Evolutionary conservation across 2,113 vertebrate genomes (phyloP), one percentile per base, ranked within the genome.

Genomic region (Dasyornis broadbenti): DNA sequence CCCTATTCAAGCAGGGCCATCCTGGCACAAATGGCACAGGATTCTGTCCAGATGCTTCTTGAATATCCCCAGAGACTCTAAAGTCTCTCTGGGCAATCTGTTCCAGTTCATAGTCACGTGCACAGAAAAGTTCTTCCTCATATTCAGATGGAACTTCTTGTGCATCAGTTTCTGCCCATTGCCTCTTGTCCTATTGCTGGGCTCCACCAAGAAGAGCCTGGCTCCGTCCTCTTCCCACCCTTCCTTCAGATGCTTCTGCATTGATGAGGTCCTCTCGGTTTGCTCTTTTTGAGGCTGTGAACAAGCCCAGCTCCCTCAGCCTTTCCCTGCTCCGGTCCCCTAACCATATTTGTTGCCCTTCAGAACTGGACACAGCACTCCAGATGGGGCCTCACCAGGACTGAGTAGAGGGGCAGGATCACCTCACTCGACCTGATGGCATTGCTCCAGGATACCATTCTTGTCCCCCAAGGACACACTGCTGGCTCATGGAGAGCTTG

Each of bases 181-280:
- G 28, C 31, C 28, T 39, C 60, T 21, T 59, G 19, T 39, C 15
- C 28, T 73, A 7, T 30, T 81, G 19, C 15, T 73, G 8, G 6
- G 7, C 10, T 24, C 33, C 15, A 57, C 33, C 7, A 22, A 50
- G 52, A 72, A 37, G 33, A 72, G 18, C 10, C 31, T 44, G 44
- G 22, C 3, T 81, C 22, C 19, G 37, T 81, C 17, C 31, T 64
- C 50, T 21, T 37, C 22, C 8, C 31, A 16, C 7, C 13, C 23
- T n/a, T 49, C 68, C 23, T 23, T 52, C 27, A 59, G 52, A 13
- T n/a, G 28, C 18, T 59, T 44, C 11, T 11, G 9, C 0, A 0
- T 4, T 45, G 28, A 14, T 52, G 33, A 60, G 15, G 13, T 52
- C 2, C 23, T 73, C 8, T 75, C 23, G 60, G 13, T 66, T 23